These are phyloP conservation scores for Euwallacea fornicatus DNA, from an alignment of 1,140 invertebrate species.

Conservation along the genomic window DNA sequence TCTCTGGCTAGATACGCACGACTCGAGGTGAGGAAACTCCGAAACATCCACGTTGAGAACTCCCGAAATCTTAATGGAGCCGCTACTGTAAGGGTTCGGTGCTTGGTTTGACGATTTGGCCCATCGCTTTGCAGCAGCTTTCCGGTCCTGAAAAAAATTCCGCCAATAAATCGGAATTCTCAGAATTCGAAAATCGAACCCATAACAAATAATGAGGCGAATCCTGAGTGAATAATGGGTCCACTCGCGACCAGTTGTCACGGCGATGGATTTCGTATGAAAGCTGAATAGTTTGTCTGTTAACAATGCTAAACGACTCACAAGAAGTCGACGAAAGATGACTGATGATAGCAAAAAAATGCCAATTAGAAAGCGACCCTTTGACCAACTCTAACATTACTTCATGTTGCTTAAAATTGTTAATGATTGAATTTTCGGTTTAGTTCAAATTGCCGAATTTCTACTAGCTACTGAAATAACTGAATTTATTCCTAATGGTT, in stretches of 20 bases:
- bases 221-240: conserved; percentile 42
- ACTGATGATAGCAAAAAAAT: neutral
- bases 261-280: conserved; percentile 42
- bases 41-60: too few species aligned
- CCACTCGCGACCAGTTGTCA: conserved; percentile 33
- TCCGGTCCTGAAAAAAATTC: conserved; percentile 38
- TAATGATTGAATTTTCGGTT: too few species aligned
- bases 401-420: too few species aligned
- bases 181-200: conserved; percentile 48
- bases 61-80: too few species aligned
- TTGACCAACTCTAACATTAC: too few species aligned
- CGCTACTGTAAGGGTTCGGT: too few species aligned
- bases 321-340: neutral
- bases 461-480: too few species aligned
- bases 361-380: neutral
- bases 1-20: too few species aligned
- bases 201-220: conserved; percentile 47
- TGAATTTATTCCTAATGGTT: too few species aligned
- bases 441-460: too few species aligned
- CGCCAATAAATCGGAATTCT: conserved; percentile 47
- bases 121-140: conserved; percentile 16
- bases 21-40: too few species aligned
- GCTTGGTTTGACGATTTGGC: neutral
- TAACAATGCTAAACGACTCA: conserved; percentile 23
- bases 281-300: conserved; percentile 27